Evolutionary conservation across 2,888 invertebrate species (phyloP).

Genomic region (Drosophila pegasa): DNA sequence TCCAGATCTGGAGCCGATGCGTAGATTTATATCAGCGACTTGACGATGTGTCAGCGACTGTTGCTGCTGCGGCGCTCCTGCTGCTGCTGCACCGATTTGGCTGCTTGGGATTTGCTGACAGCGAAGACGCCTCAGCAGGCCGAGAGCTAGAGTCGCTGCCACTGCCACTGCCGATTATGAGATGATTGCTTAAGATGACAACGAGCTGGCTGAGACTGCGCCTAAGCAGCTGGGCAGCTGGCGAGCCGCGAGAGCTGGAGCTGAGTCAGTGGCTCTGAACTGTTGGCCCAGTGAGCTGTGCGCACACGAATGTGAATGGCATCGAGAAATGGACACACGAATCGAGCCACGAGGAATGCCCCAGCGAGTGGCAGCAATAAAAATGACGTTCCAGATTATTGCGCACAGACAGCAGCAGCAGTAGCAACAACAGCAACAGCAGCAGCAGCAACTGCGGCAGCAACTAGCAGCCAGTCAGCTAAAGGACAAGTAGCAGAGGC

Average conservation of each 20-base stretch:
- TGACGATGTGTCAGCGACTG: constrained; percentile 61
- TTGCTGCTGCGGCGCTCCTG: constrained; percentile 38
- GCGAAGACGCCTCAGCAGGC: constrained; percentile 44
- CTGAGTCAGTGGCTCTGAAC: constrained; percentile 42
- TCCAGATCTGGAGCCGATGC: constrained; percentile 60
- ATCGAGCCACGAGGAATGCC: constrained; percentile 65
- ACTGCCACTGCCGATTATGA: constrained; percentile 78
- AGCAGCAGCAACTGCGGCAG: constrained; percentile 23
- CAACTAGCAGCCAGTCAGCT: constrained; percentile 27
- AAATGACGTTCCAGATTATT: constrained; percentile 79
- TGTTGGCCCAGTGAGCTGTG: constrained; percentile 39
- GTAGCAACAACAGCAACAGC: constrained; percentile 20
- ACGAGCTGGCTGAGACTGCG: constrained; percentile 69
- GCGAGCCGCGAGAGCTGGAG: constrained; percentile 13
- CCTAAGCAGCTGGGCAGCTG: constrained; percentile 4
- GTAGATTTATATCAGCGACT: constrained; percentile 68
- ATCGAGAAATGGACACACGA: constrained; percentile 22
- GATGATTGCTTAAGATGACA: constrained; percentile 79
- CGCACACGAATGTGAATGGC: constrained; percentile 44
- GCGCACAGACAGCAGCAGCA: constrained; percentile 49
- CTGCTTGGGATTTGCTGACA: constrained; percentile 49
- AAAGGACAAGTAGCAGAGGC: constrained; percentile 26
- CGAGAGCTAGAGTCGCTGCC: constrained; percentile 11
- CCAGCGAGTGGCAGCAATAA: constrained; percentile 76
- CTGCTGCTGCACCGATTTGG: constrained; percentile 40